Base-by-base conservation (phyloP, 2,888 invertebrate genomes). In the Heliconius ethilla region DNA sequence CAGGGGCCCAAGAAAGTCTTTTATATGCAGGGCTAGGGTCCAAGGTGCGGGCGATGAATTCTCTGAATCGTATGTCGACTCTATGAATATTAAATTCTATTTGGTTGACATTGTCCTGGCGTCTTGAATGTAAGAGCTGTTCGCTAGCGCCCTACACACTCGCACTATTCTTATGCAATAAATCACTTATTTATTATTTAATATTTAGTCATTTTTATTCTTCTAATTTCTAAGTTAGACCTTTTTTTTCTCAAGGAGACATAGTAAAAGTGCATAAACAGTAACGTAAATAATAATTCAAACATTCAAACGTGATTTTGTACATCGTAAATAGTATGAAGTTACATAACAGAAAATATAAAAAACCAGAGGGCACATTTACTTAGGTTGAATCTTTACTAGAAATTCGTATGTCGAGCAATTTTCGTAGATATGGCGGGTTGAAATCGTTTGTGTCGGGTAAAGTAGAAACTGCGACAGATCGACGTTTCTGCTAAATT, bases 51-150 rank as follows among this genome's bases (percentile, higher is more conserved):
- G 87, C 92, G 89, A 91, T 91, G 93, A 91, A 92, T 93, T 94
- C 93, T 92, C 89, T 92, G 93, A 94, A 93, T 93, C 91, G 92
- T 91, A 92, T 89, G 92, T 89, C 90, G 89, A 87, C 90, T 92
- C 93, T 92, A 93, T 94, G 93, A 93, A 94, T 94, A 93, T 93
- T 93, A 93, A 93, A 93, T 92, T 92, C 88, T 91, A 94, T 94
- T 93, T 92, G 91, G 89, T 88, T 88, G 89, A 89, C 87, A 92
- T 92, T 93, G 92, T 92, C 89, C 89, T 85, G 87, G 89, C 89
- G 89, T 85, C 86, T 88, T 89, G 90, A 91, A 90, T 91, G 90
- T 90, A 85, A 87, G 89, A 89, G 88, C 88, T 86, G 82, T 82
- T 85, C 83, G 81, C 83, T 83, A 83, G 84, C 83, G 80, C 74